A percentile compares a stretch with the other conserved stretches of the same genome.
phyloP scores from a whole-genome alignment of 1,140 invertebrate species.

The Magallana ariakensis region DNA sequence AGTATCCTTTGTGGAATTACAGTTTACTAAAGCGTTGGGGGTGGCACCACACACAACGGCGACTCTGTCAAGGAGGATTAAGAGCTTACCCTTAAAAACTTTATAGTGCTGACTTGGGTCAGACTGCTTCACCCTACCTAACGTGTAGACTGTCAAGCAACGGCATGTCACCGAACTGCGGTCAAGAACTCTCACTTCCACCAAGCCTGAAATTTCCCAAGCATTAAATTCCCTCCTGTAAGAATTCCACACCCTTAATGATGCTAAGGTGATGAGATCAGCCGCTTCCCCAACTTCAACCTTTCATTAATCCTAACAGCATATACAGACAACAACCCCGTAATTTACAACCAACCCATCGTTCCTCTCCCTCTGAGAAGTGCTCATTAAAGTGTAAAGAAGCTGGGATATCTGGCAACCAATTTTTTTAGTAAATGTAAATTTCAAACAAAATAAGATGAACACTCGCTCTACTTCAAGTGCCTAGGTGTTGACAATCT shows the following conservation, averaged over 20 bases:
- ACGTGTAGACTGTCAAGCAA: conserved; percentile 61
- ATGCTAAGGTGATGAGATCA: conserved; percentile 4
- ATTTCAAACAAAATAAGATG: conserved; percentile 42
- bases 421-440: conserved; percentile 56
- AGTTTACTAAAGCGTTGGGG: conserved; percentile 47
- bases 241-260: conserved; percentile 46
- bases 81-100: conserved; percentile 57
- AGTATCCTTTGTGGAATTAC: conserved; percentile 59
- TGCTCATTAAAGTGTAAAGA: conserved; percentile 57
- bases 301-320: not conserved
- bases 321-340: not conserved
- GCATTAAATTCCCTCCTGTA: conserved; percentile 55
- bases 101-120: conserved; percentile 57
- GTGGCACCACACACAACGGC: conserved; percentile 47
- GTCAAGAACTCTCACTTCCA: conserved; percentile 51
- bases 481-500: conserved; percentile 55
- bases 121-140: conserved; percentile 48
- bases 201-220: conserved; percentile 62
- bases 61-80: conserved; percentile 47
- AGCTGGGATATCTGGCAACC: conserved; percentile 40
- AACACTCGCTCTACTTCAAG: conserved; percentile 43
- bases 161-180: conserved; percentile 57
- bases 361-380: not conserved
- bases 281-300: conserved; percentile 2
- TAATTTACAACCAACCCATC: not conserved